Conservation (phyloP, 2,113 vertebrate genomes). For the Panthera leo region DNA sequence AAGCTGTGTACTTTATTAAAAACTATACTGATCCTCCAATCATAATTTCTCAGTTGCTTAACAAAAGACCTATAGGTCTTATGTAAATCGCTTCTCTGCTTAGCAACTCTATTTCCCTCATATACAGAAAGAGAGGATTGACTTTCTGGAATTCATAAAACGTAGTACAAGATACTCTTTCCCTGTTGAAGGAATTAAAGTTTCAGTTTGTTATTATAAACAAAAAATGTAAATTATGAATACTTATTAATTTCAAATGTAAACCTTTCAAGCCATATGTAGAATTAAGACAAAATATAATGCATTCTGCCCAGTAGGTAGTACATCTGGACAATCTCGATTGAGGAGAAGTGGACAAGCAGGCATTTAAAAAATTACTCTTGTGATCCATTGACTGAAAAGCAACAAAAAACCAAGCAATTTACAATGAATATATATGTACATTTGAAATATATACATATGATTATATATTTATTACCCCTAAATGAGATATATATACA, state of each 20-base stretch:
- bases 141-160: not conserved
- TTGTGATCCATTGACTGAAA: not conserved
- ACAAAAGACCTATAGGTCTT: not conserved
- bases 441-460: no score
- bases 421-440: not conserved
- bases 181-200: not conserved
- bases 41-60: not conserved
- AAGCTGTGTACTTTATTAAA: not conserved
- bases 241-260: not conserved
- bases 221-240: not conserved
- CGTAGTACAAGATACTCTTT: not conserved
- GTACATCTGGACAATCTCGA: not conserved
- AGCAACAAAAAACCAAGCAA: not conserved
- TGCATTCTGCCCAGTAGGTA: not conserved
- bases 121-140: not conserved
- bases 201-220: not conserved
- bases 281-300: not conserved
- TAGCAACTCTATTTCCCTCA: not conserved
- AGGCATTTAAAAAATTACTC: not conserved
- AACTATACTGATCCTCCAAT: not conserved
- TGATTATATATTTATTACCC: not conserved
- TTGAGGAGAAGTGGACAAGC: not conserved
- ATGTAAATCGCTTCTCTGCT: not conserved
- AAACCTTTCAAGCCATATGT: not conserved
- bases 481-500: not conserved